Evolutionary conservation across 2,113 vertebrate genomes (phyloP), one percentile per base, ranked within the genome.

Genomic region (Psophia crepitans): DNA sequence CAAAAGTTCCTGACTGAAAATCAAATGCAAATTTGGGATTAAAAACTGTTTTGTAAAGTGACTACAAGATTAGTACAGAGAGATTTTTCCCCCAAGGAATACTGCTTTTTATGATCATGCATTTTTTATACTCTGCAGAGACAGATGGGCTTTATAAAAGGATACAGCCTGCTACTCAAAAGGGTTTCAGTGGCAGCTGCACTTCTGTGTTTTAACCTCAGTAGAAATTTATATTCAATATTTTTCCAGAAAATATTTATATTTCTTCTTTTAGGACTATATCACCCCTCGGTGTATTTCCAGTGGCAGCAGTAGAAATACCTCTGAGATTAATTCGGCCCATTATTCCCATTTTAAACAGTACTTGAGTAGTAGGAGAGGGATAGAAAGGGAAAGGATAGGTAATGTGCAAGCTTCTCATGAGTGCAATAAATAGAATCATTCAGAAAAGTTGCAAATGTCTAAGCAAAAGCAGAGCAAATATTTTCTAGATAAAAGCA

Each of bases 1-100:
- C 95, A 93, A 21, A 97, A 97, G 96, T 97, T 97, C 87, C 91
- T 87, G 89, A 95, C 75, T 96, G 91, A 90, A 96, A 97, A 93
- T 96, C 92, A 96, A 81, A 97, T 91, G 88, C 84, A 93, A 96
- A 94, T 90, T 84, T 93, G 73, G 33, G 68, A 81, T 91, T 92
- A 90, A 96, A 91, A 97, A 91, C 82, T 90, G 78, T 87, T 93
- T 97, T 76, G 75, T 95, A 89, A 95, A 56, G 56, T 84, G 90
- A 91, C 92, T 81, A 49, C n/a, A 63, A 79, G 94, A 90, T 85
- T 73, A 57, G 73, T 79, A 73, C 14, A 56, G 79, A 81, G 75
- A 83, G 66, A 84, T 86, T 93, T 94, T 75, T 49, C 46, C 97
- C 91, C 91, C 21, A 69, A 74, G 79, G 85, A 94, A 23, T 69